These are phyloP conservation scores for Aradus depressus DNA, from an alignment of 2,888 invertebrate species.

Conservation along the genomic window DNA sequence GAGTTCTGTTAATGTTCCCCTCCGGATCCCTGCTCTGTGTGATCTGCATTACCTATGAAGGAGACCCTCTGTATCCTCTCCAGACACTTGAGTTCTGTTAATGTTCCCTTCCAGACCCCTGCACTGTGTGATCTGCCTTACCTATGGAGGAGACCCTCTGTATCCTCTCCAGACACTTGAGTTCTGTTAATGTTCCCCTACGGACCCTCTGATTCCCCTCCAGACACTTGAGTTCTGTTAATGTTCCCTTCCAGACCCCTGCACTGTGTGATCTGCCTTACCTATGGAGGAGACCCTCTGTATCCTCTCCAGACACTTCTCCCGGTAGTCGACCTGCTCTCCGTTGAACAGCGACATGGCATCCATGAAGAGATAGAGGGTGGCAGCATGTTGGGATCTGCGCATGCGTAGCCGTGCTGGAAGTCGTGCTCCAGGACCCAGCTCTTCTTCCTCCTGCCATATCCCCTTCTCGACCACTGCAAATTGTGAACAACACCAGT, in stretches of 20 bases:
- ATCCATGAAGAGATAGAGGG: slow-evolving; percentile 46
- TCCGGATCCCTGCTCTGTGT: too few species aligned
- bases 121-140: too few species aligned
- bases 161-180: too few species aligned
- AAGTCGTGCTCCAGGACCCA: slow-evolving; percentile 25
- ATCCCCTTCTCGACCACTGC: slow-evolving; percentile 31
- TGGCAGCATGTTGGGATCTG: slow-evolving; percentile 42
- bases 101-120: too few species aligned
- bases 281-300: slow-evolving; percentile 47
- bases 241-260: neutral
- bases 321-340: slow-evolving; percentile 47
- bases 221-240: neutral
- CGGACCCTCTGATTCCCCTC: neutral
- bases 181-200: neutral
- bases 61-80: too few species aligned
- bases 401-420: slow-evolving; percentile 34
- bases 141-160: too few species aligned
- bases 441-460: slow-evolving; percentile 31
- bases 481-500: too few species aligned
- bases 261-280: slow-evolving; percentile 33
- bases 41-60: too few species aligned
- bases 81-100: too few species aligned
- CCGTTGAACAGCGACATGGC: slow-evolving; percentile 48
- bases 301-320: slow-evolving; percentile 46
- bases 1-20: too few species aligned